Evolutionary conservation across 2,888 invertebrate species (phyloP).

Genomic region (Malacosoma neustria): DNA sequence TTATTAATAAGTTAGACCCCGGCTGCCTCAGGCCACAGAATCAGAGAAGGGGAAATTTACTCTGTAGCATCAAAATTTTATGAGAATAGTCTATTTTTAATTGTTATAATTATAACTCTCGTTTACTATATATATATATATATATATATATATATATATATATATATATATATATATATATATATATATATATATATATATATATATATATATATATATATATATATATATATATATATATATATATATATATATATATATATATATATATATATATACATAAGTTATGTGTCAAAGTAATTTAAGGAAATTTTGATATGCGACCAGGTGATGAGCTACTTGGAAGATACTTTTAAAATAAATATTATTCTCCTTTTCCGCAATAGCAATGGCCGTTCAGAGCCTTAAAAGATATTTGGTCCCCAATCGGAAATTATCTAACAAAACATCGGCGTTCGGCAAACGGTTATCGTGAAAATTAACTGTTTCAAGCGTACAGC

Average conservation of each 20-base stretch:
- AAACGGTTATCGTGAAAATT: slow-evolving; percentile 23
- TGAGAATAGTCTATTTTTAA: not conserved
- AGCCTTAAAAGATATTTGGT: too few species aligned
- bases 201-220: not conserved
- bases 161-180: not conserved
- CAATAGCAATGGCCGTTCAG: too few species aligned
- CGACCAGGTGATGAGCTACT: too few species aligned
- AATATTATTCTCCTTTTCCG: too few species aligned
- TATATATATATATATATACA: not conserved
- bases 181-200: not conserved
- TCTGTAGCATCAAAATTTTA: not conserved
- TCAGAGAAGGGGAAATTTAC: not conserved
- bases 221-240: not conserved
- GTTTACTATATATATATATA: not conserved
- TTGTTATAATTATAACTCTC: not conserved
- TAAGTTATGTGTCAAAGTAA: not conserved
- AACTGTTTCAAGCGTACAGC: slow-evolving; percentile 16
- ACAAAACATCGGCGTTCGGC: slow-evolving; percentile 5
- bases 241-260: not conserved
- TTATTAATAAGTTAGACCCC: slow-evolving; percentile 19
- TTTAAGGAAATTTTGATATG: too few species aligned
- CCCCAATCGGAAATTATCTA: slow-evolving; percentile 37
- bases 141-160: not conserved
- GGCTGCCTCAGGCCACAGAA: not conserved
- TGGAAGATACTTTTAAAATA: too few species aligned